A percentile compares a stretch with the other conserved stretches of the same genome.
Evolutionary conservation across 2,888 invertebrate genomes (phyloP).

Genomic region (Leucozona laternaria): DNA sequence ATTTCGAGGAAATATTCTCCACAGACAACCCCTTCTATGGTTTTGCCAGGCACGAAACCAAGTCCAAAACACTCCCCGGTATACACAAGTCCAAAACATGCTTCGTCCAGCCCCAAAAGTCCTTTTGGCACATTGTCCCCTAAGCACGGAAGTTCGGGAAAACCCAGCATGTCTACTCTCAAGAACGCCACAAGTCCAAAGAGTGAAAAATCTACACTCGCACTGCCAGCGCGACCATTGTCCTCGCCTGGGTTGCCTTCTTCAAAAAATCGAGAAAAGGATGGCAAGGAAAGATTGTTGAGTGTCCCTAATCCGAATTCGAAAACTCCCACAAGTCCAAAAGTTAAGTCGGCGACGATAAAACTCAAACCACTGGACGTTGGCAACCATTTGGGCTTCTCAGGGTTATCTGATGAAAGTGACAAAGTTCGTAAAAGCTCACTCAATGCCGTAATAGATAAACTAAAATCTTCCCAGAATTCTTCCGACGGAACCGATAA

Average conservation of each 20-base stretch:
- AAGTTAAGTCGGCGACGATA: slow-evolving; percentile 66
- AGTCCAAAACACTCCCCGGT: slow-evolving; percentile 92
- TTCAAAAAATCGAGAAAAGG: slow-evolving; percentile 81
- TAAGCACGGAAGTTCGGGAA: slow-evolving; percentile 91
- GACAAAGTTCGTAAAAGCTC: slow-evolving; percentile 88
- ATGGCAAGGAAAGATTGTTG: slow-evolving; percentile 80
- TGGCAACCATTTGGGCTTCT: slow-evolving; percentile 53
- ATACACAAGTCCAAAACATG: slow-evolving; percentile 90
- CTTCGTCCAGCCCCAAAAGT: slow-evolving; percentile 90
- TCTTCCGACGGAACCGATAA: slow-evolving; percentile 70
- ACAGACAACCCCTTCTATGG: slow-evolving; percentile 84
- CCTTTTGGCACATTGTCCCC: slow-evolving; percentile 90
- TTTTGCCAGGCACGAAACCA: slow-evolving; percentile 81
- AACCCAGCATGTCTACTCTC: slow-evolving; percentile 94
- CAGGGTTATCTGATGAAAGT: slow-evolving; percentile 40
- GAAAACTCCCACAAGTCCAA: slow-evolving; percentile 63
- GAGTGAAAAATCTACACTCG: slow-evolving; percentile 85
- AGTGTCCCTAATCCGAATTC: slow-evolving; percentile 44
- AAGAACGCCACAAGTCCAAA: slow-evolving; percentile 91
- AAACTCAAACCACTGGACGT: slow-evolving; percentile 67
- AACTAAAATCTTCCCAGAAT: slow-evolving; percentile 89
- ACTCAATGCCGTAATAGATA: slow-evolving; percentile 94
- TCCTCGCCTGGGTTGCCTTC: slow-evolving; percentile 55
- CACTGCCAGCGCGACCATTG: slow-evolving; percentile 44
- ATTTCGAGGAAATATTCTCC: slow-evolving; percentile 88